Base-by-base conservation (phyloP, 2,797 vertebrate genomes). In the Channa striata region DNA sequence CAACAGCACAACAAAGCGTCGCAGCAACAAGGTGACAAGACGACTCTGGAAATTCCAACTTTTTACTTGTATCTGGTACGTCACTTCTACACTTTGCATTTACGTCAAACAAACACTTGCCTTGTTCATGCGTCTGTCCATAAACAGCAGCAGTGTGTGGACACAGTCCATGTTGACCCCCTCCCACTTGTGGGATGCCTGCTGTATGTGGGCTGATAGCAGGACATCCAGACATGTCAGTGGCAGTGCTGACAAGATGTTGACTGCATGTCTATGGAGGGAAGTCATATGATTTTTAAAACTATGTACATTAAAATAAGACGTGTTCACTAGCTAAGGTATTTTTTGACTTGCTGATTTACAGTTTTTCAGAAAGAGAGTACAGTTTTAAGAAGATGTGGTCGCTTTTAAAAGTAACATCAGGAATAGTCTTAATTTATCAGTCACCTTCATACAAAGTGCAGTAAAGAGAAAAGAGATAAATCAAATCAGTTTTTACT, bases 91-190 rank as follows among this genome's bases (percentile, higher is more conserved):
- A 13, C 10, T 4, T n/a, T 21, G 11, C 11, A 34, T 59, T 43
- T 52, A 52, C 20, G 51, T 47, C 40, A 51, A 2, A 47, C 13
- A 40, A 39, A 68, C 37, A 47, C 89, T 90, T 56, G 90, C 93
- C 90, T 82, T 86, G 81, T 94, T 90, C 61, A 94, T 77, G 34
- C 89, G 90, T 77, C 72, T 87, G 65, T 93, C 87, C 89, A 94
- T 90, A 62, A 94, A 93, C 25, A 87, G 53, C 51, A 95, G 83
- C 60, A 94, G 60, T 0, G 87, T 71, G 46, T 93, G 93, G 60
- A 94, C 93, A 43, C 90, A 91, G 85, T 95, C 94, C 93, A 95
- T 95, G 85, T 94, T 94, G 81, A 93, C 81, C 2, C 92, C 93
- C 6, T 88, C 83, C 13, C 87, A 92, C 59, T 90, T 81, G 33